These are phyloP conservation scores for Noturus placidus DNA, from an alignment of 2,113 vertebrate genomes.

Conservation along the genomic window DNA sequence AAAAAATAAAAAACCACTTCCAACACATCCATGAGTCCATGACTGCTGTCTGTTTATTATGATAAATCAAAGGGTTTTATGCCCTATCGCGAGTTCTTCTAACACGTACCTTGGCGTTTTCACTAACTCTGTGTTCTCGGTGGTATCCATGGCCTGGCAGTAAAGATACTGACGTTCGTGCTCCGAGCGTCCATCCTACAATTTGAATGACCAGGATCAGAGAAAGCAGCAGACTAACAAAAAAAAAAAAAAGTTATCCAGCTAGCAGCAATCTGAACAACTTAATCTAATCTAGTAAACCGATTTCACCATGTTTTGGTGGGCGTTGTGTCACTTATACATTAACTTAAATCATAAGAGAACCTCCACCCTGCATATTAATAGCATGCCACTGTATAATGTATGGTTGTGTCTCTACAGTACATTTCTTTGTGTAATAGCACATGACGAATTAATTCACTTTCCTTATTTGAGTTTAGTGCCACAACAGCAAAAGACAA, in stretches of 20 bases:
- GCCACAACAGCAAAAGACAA: neutral
- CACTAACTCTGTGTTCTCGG: conserved; percentile 87
- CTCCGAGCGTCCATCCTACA: conserved; percentile 89
- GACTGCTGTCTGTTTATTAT: neutral
- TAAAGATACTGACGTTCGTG: conserved; percentile 94
- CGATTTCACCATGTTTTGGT: neutral
- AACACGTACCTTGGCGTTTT: conserved; percentile 88
- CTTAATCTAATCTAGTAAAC: neutral
- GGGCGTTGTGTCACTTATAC: neutral
- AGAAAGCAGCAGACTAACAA: neutral
- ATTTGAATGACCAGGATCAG: neutral
- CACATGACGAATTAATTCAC: neutral
- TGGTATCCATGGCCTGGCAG: conserved; percentile 81
- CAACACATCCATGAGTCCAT: neutral
- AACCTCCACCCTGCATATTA: neutral
- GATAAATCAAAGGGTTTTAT: too few relatives aligned
- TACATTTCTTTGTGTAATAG: neutral
- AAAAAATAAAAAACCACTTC: neutral
- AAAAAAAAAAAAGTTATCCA: neutral
- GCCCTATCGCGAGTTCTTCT: neutral
- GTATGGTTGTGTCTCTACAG: neutral
- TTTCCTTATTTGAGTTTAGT: neutral
- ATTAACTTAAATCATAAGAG: neutral
- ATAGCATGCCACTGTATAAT: neutral
- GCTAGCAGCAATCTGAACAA: neutral